These are phyloP conservation scores for Eubasilissa regina DNA, from an alignment of 1,140 invertebrate species.

Conservation along the genomic window DNA sequence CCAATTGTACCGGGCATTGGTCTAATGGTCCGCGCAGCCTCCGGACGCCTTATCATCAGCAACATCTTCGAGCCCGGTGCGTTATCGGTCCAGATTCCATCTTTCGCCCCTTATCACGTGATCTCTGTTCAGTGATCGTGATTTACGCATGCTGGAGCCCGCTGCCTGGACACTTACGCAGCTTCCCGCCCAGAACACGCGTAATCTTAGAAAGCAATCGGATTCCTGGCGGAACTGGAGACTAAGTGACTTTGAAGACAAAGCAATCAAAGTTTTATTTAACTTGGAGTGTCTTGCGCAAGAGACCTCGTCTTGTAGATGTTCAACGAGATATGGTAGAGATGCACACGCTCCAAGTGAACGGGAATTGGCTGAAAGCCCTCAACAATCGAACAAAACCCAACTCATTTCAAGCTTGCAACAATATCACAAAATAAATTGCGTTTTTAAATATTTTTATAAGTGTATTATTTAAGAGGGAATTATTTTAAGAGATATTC, in stretches of 20 bases:
- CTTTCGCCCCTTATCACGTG: background rate
- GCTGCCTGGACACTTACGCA: background rate
- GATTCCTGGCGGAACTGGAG: background rate
- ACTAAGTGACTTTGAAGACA: background rate
- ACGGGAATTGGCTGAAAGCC: no score
- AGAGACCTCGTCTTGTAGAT: background rate
- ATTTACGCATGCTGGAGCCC: background rate
- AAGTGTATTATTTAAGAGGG: no score
- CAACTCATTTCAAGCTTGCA: no score
- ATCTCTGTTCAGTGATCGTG: background rate
- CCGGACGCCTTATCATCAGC: background rate
- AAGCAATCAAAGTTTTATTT: background rate
- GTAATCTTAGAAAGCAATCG: constrained; percentile 10
- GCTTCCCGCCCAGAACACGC: background rate
- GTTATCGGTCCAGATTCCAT: constrained; percentile 30
- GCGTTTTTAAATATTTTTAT: no score
- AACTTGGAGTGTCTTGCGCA: background rate
- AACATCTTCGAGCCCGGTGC: constrained; percentile 10
- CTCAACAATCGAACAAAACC: no score
- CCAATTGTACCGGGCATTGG: constrained; percentile 10
- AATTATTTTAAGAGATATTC: no score
- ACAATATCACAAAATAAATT: no score
- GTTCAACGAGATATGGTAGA: background rate
- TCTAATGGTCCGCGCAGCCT: constrained; percentile 1
- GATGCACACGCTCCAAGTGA: background rate